Evolutionary conservation across 2,113 vertebrate genomes (phyloP).

Genomic region (Pelobates fuscus): DNA sequence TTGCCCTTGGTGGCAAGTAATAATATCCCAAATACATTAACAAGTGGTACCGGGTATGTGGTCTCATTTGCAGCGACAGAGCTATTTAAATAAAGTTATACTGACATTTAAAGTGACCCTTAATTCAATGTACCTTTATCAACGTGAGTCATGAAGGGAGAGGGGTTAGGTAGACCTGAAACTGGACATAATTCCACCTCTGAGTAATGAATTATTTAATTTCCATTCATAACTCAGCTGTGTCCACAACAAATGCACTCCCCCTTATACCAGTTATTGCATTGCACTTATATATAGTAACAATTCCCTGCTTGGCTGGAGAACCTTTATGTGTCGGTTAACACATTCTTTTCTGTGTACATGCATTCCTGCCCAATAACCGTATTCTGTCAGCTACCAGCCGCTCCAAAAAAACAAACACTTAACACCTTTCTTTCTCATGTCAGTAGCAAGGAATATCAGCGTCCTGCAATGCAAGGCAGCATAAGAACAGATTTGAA

Average conservation of each 20-base stretch:
- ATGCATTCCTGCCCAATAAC: neutral
- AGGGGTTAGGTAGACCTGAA: neutral
- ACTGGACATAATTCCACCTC: neutral
- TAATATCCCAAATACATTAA: neutral
- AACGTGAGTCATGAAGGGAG: neutral
- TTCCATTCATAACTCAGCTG: neutral
- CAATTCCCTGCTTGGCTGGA: neutral
- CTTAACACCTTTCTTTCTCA: no score
- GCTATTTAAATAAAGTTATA: neutral
- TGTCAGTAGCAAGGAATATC: no score
- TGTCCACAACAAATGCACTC: neutral
- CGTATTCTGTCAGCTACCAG: no score
- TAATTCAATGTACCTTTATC: neutral
- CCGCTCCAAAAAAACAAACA: no score
- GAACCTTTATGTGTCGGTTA: neutral
- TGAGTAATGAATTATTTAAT: neutral
- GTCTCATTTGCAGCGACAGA: neutral
- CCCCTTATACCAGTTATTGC: neutral
- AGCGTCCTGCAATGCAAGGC: no score
- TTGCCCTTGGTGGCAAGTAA: no score
- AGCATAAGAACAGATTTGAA: no score
- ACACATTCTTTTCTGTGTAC: neutral
- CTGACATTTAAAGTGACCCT: neutral
- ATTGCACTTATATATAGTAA: neutral
- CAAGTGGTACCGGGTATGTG: neutral